Conservation (phyloP, 2,113 vertebrate species). For the Lichenostomus cassidix region DNA sequence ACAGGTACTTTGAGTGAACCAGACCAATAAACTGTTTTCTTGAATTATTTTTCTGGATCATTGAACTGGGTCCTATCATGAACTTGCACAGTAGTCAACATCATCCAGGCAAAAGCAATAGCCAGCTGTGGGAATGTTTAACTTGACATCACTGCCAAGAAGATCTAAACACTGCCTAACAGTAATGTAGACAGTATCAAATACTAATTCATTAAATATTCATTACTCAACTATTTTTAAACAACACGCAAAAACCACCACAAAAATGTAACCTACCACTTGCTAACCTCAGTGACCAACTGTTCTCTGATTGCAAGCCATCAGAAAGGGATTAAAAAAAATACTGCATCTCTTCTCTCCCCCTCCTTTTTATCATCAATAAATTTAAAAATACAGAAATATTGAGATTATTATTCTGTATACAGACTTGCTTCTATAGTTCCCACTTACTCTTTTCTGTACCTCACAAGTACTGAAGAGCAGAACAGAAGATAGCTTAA, state of each 20-base stretch:
- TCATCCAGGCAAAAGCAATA: neutral
- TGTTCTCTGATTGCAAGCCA: neutral
- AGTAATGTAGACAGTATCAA: neutral
- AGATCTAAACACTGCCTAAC: neutral
- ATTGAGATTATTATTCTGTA: neutral
- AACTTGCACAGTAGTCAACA: neutral
- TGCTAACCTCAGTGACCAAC: neutral
- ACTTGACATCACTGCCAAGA: neutral
- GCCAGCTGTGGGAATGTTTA: neutral
- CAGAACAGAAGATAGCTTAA: neutral
- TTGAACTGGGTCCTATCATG: neutral
- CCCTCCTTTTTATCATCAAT: neutral
- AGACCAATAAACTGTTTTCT: neutral
- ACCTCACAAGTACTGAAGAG: neutral
- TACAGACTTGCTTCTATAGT: neutral
- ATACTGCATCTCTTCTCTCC: neutral
- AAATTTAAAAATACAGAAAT: neutral
- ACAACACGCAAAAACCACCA: neutral
- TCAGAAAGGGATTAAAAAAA: neutral
- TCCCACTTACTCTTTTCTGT: neutral
- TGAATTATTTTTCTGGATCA: neutral
- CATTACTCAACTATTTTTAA: conserved; percentile 15
- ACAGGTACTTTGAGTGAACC: neutral
- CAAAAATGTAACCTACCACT: neutral
- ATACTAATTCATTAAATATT: neutral